Evolutionary conservation across 2,797 vertebrate species (phyloP).

Genomic region (Danio tinwini): DNA sequence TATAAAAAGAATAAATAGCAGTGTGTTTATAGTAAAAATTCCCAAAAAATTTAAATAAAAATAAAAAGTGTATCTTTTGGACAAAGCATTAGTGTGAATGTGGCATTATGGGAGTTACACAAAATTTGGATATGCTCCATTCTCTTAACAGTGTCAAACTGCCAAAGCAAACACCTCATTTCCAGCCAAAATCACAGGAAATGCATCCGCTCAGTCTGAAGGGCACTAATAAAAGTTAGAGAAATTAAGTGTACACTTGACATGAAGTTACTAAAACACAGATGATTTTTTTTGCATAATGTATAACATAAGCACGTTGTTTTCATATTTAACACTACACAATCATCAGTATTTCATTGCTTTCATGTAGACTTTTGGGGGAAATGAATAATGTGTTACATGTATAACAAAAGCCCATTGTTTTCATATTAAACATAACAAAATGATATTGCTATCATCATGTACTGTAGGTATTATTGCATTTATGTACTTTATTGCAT

Average conservation of each 20-base stretch:
- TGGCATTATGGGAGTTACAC: neutral
- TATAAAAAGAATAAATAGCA: too few species aligned
- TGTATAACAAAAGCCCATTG: neutral
- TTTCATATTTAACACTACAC: too few species aligned
- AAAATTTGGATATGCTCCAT: neutral
- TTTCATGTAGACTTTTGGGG: too few species aligned
- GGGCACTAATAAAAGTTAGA: neutral
- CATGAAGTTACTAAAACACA: slow-evolving; percentile 1
- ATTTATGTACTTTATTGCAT: neutral
- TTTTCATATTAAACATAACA: neutral
- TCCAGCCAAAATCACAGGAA: neutral
- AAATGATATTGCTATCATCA: too few species aligned
- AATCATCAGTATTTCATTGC: too few species aligned
- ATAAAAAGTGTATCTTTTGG: too few species aligned
- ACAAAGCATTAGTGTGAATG: neutral
- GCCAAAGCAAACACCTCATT: neutral
- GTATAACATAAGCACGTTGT: too few species aligned
- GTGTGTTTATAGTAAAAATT: too few species aligned
- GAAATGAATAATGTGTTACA: too few species aligned
- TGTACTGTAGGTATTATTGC: too few species aligned
- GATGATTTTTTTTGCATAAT: neutral
- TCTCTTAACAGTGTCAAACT: neutral
- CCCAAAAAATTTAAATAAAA: too few species aligned
- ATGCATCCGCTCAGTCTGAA: neutral
- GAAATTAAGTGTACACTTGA: neutral